phyloP scores from a whole-genome alignment of 53 echinoderm and acorn worm species.

The Stichopus horrens region DNA sequence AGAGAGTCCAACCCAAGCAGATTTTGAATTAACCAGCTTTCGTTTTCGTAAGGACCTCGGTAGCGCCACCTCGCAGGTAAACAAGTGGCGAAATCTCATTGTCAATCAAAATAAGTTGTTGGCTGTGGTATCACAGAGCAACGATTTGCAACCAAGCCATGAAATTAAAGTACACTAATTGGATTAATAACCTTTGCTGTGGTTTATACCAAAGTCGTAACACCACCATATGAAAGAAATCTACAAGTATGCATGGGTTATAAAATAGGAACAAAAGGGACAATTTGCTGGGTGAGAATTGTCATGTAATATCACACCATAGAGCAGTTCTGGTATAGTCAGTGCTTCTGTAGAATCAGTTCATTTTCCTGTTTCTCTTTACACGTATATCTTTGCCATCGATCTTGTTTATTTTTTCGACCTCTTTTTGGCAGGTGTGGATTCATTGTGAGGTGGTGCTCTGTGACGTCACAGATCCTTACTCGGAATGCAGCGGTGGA shows the following conservation, averaged over 20 bases:
- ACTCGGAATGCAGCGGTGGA: slow-evolving; percentile 21
- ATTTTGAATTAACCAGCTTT: slow-evolving; percentile 27
- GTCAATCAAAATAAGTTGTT: not conserved
- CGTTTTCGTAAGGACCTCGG: slow-evolving; percentile 21
- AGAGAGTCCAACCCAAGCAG: slow-evolving; percentile 11
- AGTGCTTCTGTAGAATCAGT: too few species aligned
- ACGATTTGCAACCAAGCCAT: not conserved
- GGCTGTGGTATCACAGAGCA: not conserved
- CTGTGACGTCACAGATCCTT: slow-evolving; percentile 8
- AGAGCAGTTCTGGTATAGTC: too few species aligned
- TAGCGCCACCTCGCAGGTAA: slow-evolving; percentile 15
- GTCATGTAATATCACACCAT: too few species aligned
- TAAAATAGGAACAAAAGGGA: too few species aligned
- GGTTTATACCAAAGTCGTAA: not conserved
- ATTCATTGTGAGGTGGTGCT: slow-evolving; percentile 18
- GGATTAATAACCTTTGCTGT: not conserved
- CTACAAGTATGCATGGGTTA: not conserved
- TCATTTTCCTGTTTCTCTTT: too few species aligned
- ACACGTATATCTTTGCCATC: too few species aligned
- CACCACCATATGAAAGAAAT: not conserved
- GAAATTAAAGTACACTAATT: not conserved
- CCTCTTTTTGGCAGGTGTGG: slow-evolving; percentile 17
- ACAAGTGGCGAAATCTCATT: not conserved
- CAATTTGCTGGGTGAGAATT: too few species aligned
- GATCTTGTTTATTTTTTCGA: too few species aligned